Evolutionary conservation across 1,140 invertebrate species (phyloP).

Genomic region (Oedothorax gibbosus): DNA sequence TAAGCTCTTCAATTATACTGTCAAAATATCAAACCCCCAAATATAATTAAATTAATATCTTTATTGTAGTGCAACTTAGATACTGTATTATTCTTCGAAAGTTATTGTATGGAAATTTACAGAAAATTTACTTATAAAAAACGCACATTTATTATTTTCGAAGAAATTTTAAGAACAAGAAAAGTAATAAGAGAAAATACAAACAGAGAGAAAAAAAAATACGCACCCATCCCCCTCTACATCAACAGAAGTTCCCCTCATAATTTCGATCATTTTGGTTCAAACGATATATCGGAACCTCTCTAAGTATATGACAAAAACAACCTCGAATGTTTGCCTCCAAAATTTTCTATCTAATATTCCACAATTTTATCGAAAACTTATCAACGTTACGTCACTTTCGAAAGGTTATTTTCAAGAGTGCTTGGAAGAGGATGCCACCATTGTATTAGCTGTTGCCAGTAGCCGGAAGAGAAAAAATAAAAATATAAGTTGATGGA

Average conservation of each 20-base stretch:
- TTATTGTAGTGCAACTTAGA: too few species aligned
- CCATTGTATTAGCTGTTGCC: neutral
- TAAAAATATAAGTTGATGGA: too few species aligned
- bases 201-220: neutral
- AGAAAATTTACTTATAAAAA: too few species aligned
- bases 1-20: too few species aligned
- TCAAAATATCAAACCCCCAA: too few species aligned
- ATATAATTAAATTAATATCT: too few species aligned
- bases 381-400: constrained; percentile 2
- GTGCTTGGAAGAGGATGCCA: neutral
- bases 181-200: too few species aligned
- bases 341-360: neutral
- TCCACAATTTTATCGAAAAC: constrained; percentile 7
- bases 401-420: constrained; percentile 5
- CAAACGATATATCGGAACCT: neutral
- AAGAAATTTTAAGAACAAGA: too few species aligned
- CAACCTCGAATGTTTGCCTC: neutral
- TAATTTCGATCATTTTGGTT: constrained; percentile 51
- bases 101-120: too few species aligned
- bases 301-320: neutral
- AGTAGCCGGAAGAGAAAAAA: neutral
- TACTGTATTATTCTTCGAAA: too few species aligned
- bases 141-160: too few species aligned
- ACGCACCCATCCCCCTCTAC: constrained; percentile 45
- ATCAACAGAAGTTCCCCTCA: constrained; percentile 31